A percentile compares a stretch with the other conserved stretches of the same genome.
Conservation (phyloP, 2,888 invertebrate species). For the Sthenelais limicola region DNA sequence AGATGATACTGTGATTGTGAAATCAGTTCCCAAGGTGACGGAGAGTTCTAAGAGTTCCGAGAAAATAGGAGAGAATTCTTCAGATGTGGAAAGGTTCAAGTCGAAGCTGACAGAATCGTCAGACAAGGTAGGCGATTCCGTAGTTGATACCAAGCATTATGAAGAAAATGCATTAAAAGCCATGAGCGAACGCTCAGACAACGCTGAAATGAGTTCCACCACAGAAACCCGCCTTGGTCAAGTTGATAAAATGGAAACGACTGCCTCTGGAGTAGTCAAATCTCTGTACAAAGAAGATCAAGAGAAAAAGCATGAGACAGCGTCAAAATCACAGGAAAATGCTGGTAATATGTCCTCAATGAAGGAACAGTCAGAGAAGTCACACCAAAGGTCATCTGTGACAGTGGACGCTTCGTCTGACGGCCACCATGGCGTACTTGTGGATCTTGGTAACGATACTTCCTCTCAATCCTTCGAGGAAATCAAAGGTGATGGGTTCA, state of each 20-base stretch:
- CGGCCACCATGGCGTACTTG: conserved; percentile 1
- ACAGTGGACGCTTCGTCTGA: conserved; percentile 11
- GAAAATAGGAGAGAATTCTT: conserved; percentile 26
- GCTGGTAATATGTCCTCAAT: conserved; percentile 20
- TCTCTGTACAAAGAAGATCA: conserved; percentile 13
- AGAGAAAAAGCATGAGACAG: conserved; percentile 36
- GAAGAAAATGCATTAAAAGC: conserved; percentile 38
- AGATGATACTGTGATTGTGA: background rate
- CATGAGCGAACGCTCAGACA: conserved; percentile 10
- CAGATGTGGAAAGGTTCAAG: conserved; percentile 27
- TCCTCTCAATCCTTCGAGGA: conserved; percentile 10
- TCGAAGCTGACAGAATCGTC: conserved; percentile 28
- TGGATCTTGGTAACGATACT: conserved; percentile 18
- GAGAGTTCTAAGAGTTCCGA: conserved; percentile 17
- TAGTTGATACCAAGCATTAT: conserved; percentile 19
- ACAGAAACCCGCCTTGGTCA: conserved; percentile 8
- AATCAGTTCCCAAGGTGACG: conserved; percentile 23
- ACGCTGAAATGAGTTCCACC: conserved; percentile 25
- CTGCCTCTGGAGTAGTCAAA: background rate
- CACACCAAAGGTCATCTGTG: conserved; percentile 22
- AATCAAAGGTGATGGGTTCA: conserved; percentile 5
- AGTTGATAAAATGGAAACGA: background rate
- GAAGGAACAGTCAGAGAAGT: background rate
- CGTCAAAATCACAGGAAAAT: conserved; percentile 16
- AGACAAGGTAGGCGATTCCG: conserved; percentile 10